phyloP scores from a whole-genome alignment of 2,113 vertebrate genomes.

The Monopterus albus region DNA sequence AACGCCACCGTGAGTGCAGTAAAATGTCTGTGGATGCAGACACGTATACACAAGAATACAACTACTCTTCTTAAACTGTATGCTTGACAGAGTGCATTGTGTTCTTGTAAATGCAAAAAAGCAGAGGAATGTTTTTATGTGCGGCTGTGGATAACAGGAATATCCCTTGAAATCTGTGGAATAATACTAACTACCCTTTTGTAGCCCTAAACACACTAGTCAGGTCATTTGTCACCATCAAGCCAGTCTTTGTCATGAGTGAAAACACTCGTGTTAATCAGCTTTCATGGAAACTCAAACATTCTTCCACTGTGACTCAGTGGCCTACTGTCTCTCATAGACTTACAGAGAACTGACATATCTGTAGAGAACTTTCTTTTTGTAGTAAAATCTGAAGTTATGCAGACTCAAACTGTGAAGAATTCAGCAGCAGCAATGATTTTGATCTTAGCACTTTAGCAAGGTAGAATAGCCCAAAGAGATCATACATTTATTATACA shows the following conservation, averaged over 20 bases:
- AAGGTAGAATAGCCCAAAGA: too few species aligned
- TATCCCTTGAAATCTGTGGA: slow-evolving; percentile 15
- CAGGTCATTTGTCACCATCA: slow-evolving; percentile 31
- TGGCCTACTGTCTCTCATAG: neutral
- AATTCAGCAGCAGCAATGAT: too few species aligned
- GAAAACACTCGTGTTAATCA: slow-evolving; percentile 55
- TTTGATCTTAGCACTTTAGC: too few species aligned
- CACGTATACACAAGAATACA: neutral
- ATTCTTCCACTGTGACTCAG: slow-evolving; percentile 28
- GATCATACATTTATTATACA: too few species aligned
- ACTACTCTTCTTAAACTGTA: neutral
- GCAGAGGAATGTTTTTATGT: slow-evolving; percentile 6
- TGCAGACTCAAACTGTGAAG: too few species aligned
- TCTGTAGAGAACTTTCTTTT: neutral
- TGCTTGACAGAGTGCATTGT: neutral
- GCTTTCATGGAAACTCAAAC: slow-evolving; percentile 50
- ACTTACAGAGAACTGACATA: neutral
- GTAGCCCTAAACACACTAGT: slow-evolving; percentile 56
- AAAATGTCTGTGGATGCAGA: slow-evolving; percentile 1
- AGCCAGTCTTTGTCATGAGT: slow-evolving; percentile 52
- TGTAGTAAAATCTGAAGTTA: neutral
- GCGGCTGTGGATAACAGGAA: slow-evolving; percentile 17
- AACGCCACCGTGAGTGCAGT: neutral
- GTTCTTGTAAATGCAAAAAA: slow-evolving; percentile 12
- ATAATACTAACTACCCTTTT: slow-evolving; percentile 49